Evolutionary conservation across 2,113 vertebrate genomes (phyloP).

Genomic region (Cryptomyrus ogoouensis): DNA sequence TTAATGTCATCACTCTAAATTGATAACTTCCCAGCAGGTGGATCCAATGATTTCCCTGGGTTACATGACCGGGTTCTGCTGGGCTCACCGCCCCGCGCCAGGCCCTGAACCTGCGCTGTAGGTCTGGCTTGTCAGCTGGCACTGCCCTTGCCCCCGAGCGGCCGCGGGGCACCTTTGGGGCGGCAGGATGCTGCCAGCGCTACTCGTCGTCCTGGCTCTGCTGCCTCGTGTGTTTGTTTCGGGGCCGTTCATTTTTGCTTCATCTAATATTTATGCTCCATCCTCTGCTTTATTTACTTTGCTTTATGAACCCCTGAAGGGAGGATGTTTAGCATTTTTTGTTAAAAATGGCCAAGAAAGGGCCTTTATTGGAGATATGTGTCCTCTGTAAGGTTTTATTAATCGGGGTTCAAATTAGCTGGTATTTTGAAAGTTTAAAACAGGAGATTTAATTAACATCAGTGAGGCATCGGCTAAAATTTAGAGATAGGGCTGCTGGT

Average conservation of each 20-base stretch:
- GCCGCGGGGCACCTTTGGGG: neutral
- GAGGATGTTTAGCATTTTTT: neutral
- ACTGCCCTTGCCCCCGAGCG: neutral
- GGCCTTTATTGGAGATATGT: neutral
- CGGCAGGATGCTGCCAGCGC: neutral
- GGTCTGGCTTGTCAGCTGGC: neutral
- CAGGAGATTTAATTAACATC: neutral
- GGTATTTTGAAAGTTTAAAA: neutral
- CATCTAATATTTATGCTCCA: neutral
- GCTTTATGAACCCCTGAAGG: neutral
- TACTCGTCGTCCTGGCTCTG: neutral
- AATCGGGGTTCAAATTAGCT: neutral
- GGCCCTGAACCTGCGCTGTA: neutral
- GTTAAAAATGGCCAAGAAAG: neutral
- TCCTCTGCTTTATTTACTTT: neutral
- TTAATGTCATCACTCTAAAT: neutral
- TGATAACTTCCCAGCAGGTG: neutral
- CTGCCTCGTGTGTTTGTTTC: neutral
- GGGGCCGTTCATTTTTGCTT: neutral
- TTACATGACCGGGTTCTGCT: neutral
- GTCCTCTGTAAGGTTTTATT: neutral
- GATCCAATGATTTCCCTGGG: neutral
- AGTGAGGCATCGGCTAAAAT: neutral
- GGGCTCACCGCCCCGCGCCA: fast-evolving
- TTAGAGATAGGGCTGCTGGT: neutral